Evolutionary conservation across 2,888 invertebrate species (phyloP).

Genomic region (Blera fallax): DNA sequence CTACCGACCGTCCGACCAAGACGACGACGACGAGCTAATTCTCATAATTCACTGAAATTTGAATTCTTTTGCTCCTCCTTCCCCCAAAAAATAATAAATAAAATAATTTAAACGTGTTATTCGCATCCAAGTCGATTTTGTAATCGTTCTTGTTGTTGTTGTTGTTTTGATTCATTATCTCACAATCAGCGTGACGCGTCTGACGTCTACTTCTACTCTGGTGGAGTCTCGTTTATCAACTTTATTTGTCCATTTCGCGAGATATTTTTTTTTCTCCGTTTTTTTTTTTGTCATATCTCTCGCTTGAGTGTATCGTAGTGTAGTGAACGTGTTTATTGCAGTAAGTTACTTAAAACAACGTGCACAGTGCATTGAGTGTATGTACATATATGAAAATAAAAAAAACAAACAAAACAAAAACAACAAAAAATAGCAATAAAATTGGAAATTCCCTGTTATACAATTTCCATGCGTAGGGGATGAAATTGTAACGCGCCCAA

Average conservation of each 20-base stretch:
- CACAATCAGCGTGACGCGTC: slow-evolving; percentile 45
- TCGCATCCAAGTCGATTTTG: slow-evolving; percentile 26
- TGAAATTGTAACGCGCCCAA: slow-evolving; percentile 33
- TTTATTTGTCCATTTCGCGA: slow-evolving; percentile 34
- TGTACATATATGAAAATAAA: too few relatives aligned
- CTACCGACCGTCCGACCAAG: background rate
- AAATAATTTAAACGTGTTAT: slow-evolving; percentile 5
- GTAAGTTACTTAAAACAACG: slow-evolving; percentile 1
- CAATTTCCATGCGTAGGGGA: slow-evolving; percentile 44
- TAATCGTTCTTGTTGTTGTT: slow-evolving; percentile 20
- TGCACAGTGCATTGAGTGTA: slow-evolving; percentile 5
- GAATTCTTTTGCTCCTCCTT: too few relatives aligned
- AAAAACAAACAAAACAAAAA: background rate
- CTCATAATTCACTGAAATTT: background rate
- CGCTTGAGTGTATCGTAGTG: background rate
- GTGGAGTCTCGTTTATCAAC: slow-evolving; percentile 55
- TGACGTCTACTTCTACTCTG: slow-evolving; percentile 17
- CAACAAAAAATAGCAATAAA: background rate
- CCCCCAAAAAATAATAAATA: background rate
- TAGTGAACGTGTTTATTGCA: slow-evolving; percentile 46
- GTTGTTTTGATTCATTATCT: slow-evolving; percentile 40
- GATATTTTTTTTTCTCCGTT: background rate
- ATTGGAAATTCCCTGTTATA: slow-evolving; percentile 32
- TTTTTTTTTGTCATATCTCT: slow-evolving; percentile 14
- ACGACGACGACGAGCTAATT: too few relatives aligned